Evolutionary conservation across 2,113 vertebrate species (phyloP).

Genomic region (Nicator chloris): DNA sequence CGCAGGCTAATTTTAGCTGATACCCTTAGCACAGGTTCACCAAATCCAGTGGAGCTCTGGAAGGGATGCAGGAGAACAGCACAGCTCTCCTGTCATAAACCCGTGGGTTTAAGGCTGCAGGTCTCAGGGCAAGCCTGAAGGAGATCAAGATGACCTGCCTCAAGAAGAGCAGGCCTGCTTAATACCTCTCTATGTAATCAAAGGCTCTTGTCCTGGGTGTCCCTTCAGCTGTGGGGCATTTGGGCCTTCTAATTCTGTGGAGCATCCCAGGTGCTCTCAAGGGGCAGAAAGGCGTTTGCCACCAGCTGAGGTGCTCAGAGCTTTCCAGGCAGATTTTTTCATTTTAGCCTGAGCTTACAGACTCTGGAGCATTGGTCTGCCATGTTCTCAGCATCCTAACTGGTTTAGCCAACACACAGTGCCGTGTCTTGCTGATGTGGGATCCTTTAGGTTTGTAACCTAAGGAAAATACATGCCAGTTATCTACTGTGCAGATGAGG

Average conservation of each 20-base stretch:
- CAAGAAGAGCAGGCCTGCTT: fast-evolving
- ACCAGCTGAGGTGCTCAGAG: neutral
- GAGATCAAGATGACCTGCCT: fast-evolving
- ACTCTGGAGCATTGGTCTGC: neutral
- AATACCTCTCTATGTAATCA: neutral
- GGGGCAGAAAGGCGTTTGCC: neutral
- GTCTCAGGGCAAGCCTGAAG: fast-evolving
- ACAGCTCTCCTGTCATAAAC: fast-evolving
- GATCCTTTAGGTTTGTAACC: neutral
- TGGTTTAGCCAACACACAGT: neutral
- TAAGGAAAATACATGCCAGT: neutral
- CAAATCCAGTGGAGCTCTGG: neutral
- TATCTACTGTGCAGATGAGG: neutral
- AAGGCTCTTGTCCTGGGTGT: neutral
- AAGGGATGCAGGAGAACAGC: fast-evolving
- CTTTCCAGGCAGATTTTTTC: neutral
- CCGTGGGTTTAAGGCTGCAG: neutral
- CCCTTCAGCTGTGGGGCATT: neutral
- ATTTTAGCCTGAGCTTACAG: neutral
- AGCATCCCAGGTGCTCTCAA: neutral
- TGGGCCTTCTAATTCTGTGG: neutral
- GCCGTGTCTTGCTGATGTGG: neutral
- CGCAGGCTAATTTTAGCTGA: neutral
- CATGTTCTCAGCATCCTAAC: neutral
- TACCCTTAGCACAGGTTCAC: neutral